Percentiles rank a stretch among this genome's conserved stretches.
These are phyloP conservation scores for Silvanus unidentatus DNA, from an alignment of 2,888 invertebrate species.

Conservation along the genomic window DNA sequence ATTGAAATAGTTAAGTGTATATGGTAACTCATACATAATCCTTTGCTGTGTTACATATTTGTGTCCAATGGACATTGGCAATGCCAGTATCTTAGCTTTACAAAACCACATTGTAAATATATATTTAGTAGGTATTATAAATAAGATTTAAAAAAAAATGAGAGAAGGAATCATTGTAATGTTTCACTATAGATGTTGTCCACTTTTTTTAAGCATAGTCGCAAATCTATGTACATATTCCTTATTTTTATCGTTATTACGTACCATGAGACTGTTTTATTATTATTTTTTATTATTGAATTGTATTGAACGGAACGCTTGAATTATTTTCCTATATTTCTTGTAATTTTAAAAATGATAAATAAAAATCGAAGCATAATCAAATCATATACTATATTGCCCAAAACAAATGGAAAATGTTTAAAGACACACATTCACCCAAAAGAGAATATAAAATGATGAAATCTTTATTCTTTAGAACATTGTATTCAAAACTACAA, in stretches of 20 bases:
- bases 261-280: conserved; percentile 45
- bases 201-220: conserved; percentile 35
- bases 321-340: neutral
- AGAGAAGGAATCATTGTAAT: conserved; percentile 37
- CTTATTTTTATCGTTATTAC: conserved; percentile 26
- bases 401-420: conserved; percentile 6
- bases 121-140: conserved; percentile 15
- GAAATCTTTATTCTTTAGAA: no score
- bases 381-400: conserved; percentile 13
- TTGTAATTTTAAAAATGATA: neutral
- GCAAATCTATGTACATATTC: conserved; percentile 37
- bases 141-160: conserved; percentile 16
- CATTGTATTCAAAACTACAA: conserved; percentile 23
- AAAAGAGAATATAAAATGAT: no score
- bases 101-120: conserved; percentile 20
- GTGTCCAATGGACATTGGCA: conserved; percentile 41
- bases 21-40: conserved; percentile 29
- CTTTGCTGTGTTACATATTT: conserved; percentile 41
- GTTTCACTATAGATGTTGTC: conserved; percentile 41
- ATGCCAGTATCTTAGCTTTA: conserved; percentile 46
- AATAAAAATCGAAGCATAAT: no score
- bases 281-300: conserved; percentile 29
- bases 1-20: conserved; percentile 40
- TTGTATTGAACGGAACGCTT: neutral
- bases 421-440: no score